Evolutionary conservation across 2,797 vertebrate genomes (phyloP), one percentile per base, ranked within the genome.

Genomic region (Sebastes kiyomatsui): DNA sequence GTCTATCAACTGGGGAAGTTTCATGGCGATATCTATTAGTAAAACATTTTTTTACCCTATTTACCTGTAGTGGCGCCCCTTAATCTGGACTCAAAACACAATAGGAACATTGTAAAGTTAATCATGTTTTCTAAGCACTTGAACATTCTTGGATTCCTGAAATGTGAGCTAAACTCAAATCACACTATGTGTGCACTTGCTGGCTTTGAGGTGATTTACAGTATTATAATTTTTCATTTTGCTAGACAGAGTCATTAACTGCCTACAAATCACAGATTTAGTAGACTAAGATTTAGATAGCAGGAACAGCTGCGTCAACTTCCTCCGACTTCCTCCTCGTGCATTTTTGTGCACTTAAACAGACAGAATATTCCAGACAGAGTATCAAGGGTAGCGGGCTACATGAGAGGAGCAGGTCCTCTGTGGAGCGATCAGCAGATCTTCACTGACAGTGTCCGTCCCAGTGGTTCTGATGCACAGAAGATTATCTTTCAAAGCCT

Each of bases 371-470:
- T 52, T 67, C 13, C 46, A 71, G 66, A 72, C 80, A 81, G 61
- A 65, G 69, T 38, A 66, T 80, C 23, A 54, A 65, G 32, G 28
- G 12, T 42, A 46, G 65, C 2, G 23, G 58, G 46, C 68, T 83
- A 32, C 66, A 42, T 56, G 75, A 83, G 73, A 83, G 18, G 35
- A 66, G 75, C 64, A 49, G 67, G 32, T 38, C 71, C 81, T 88
- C 88, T 66, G 67, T 71, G 89, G 84, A 83, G 81, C 78, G 20
- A 72, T 87, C 80, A 71, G 87, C 85, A 83, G 62, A 84, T 87
- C 78, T 83, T 81, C 61, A 6, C 88, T 62, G 83, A 82, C 69
- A 81, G 78, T 16, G 72, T 66, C 75, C 38, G 64, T 83, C 80
- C 67, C 80, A 59, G 33, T 18, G 55, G 83, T 61, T 84, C 69